Evolutionary conservation across 2,888 invertebrate species (phyloP).

Genomic region (Rotaria macrura): DNA sequence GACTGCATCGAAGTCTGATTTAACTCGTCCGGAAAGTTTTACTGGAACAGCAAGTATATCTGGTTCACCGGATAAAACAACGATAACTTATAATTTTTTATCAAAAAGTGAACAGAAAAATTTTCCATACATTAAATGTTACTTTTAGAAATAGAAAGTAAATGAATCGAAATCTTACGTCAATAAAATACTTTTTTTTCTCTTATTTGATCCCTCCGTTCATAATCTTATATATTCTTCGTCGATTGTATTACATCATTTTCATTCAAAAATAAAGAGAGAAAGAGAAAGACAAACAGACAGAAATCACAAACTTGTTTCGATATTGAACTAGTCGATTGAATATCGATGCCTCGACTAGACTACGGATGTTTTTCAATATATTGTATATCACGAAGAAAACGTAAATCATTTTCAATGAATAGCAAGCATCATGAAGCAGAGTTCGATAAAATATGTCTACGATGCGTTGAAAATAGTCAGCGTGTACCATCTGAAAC

Average conservation of each 20-base stretch:
- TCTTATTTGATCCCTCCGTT: not conserved
- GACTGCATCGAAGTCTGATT: not conserved
- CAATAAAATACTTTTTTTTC: not conserved
- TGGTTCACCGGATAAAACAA: not conserved
- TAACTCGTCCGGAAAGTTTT: not conserved
- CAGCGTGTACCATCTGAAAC: not conserved
- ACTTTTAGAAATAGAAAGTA: not conserved
- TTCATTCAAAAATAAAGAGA: not conserved
- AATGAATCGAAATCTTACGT: not conserved
- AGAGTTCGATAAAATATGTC: not conserved
- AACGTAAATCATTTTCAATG: not conserved
- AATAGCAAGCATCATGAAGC: not conserved
- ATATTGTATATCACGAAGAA: not conserved
- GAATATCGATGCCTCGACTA: not conserved
- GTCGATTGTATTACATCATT: not conserved
- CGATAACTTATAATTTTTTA: not conserved
- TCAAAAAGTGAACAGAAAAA: not conserved
- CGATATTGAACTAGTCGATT: not conserved
- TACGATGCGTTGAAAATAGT: not conserved
- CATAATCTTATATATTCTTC: not conserved
- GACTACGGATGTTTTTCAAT: not conserved
- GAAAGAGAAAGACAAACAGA: not conserved
- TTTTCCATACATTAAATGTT: not conserved
- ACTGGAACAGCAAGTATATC: not conserved
- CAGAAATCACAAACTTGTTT: not conserved